Evolutionary conservation across 2,888 invertebrate genomes (phyloP).

Genomic region (Parnassius orleans): DNA sequence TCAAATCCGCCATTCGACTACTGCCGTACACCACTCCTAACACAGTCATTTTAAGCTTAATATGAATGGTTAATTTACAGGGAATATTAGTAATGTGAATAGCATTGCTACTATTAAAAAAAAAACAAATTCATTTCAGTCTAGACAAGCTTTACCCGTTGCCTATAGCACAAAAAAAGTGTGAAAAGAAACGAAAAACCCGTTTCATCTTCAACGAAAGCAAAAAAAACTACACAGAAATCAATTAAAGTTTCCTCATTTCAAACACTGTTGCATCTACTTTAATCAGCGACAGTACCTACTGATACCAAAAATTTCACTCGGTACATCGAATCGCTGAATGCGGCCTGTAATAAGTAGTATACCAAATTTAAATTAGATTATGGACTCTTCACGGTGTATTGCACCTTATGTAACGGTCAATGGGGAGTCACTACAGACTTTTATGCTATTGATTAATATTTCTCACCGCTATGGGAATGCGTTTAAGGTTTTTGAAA

Average conservation of each 20-base stretch:
- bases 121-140: too few relatives aligned
- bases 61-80: too few relatives aligned
- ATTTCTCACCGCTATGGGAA: constrained; percentile 68
- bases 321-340: constrained; percentile 63
- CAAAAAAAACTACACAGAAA: constrained; percentile 63
- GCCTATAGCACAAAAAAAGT: constrained; percentile 33
- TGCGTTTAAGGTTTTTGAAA: constrained; percentile 39
- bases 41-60: too few relatives aligned
- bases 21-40: too few relatives aligned
- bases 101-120: too few relatives aligned
- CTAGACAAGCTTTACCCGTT: constrained; percentile 33
- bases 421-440: constrained; percentile 68
- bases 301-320: constrained; percentile 60
- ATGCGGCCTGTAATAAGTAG: constrained; percentile 62
- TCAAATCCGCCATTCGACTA: too few relatives aligned
- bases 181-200: constrained; percentile 46
- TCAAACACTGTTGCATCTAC: constrained; percentile 59
- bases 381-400: constrained; percentile 69
- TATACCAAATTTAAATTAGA: constrained; percentile 75
- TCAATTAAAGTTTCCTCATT: constrained; percentile 70
- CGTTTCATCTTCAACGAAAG: constrained; percentile 36
- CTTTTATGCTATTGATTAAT: constrained; percentile 68
- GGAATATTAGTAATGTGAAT: too few relatives aligned
- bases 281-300: constrained; percentile 64
- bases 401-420: constrained; percentile 70